A percentile compares a stretch with the other conserved stretches of the same genome.
phyloP scores from a whole-genome alignment of 2,113 vertebrate genomes.

The rabbit (Oryctolagus cuniculus) region mOryCun1.1 NC_091432.1:192566501-192567000 shows the following conservation, averaged over 20 bases:
- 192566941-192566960: neutral
- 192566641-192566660: conserved; percentile 62
- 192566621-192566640: conserved; percentile 43
- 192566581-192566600: neutral
- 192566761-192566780: conserved; percentile 6
- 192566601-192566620: conserved; percentile 18
- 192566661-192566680: neutral
- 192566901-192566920: neutral
- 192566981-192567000: neutral
- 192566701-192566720: conserved; percentile 24
- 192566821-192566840: conserved; percentile 16
- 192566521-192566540: conserved; percentile 16
- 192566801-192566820: conserved; percentile 50
- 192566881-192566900: neutral
- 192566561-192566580: conserved; percentile 23
- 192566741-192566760: conserved; percentile 60
- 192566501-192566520: neutral
- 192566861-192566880: conserved; percentile 51
- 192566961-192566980: neutral
- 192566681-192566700: neutral
- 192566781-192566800: neutral
- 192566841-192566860: neutral
- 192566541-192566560: neutral
- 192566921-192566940: conserved; percentile 28
- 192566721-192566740: neutral